Conservation (phyloP, 2,888 invertebrate species). For the Volucella inanis region DNA sequence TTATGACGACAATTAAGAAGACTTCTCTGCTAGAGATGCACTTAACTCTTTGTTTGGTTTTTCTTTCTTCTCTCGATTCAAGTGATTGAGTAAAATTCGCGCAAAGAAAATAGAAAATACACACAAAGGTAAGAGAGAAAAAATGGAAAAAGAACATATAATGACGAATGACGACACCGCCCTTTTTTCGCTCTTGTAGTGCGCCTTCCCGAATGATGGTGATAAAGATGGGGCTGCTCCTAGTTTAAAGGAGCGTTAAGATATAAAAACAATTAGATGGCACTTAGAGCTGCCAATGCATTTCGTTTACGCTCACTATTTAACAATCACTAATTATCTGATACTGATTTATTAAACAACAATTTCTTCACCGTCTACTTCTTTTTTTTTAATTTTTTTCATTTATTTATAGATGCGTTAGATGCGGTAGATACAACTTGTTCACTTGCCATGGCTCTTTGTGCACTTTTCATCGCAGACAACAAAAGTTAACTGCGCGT, state of each 20-base stretch:
- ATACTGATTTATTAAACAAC: conserved; percentile 54
- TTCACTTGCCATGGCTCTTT: conserved; percentile 34
- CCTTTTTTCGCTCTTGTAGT: conserved; percentile 65
- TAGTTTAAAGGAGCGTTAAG: conserved; percentile 13
- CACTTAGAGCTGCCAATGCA: conserved; percentile 51
- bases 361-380: conserved; percentile 1
- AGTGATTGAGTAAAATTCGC: conserved; percentile 33
- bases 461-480: conserved; percentile 67
- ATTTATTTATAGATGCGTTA: conserved; percentile 58
- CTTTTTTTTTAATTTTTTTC: conserved; percentile 6
- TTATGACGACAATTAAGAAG: conserved; percentile 7
- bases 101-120: conserved; percentile 57
- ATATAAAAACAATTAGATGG: conserved; percentile 55
- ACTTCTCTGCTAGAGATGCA: conserved; percentile 27
- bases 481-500: conserved; percentile 65
- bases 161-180: conserved; percentile 74
- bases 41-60: conserved; percentile 59
- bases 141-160: conserved; percentile 49
- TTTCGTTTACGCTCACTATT: conserved; percentile 24
- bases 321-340: conserved; percentile 45
- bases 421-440: conserved; percentile 34
- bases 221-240: conserved; percentile 36
- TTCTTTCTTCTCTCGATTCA: conserved; percentile 20
- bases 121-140: conserved; percentile 19
- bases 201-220: conserved; percentile 29